Evolutionary conservation across 1,140 invertebrate species (phyloP), one percentile per base, ranked within the genome.

Genomic region (Laupala kohalensis): DNA sequence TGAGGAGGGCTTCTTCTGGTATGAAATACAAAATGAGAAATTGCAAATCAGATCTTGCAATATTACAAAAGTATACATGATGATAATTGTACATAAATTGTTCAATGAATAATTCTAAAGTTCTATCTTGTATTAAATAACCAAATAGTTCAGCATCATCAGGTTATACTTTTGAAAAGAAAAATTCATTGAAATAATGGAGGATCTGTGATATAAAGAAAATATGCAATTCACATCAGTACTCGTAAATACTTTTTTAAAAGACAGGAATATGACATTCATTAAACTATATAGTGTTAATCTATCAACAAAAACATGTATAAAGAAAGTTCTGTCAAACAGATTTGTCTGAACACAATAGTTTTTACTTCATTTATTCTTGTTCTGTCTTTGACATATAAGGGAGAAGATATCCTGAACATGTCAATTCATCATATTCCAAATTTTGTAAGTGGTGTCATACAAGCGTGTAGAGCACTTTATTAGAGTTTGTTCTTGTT

Each of bases 1-100:
- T 23, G 67, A 29, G 67, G 29, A 68, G 28, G 67, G 69, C 37
- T 30, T 70, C 69, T 70, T 70, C 69, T 70, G 69, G 69, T 70
- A 25, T 53, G 53, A 62, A 23, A 62, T 5, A 69, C 28, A 37
- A 19, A 19, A 4, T 12, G 30, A 6, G 29, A 70, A 70, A 68
- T 68, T 29, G 23, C 67, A 29, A 28, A 24, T 3, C 15, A 23
- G 9, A 68, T 24, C 13, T 30, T 27, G 67, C 27, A 29, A 27
- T 29, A 29, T 68, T 68, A 24, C n/a, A 24, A 24, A 37, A 29
- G 29, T 68, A 29, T 29, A 37, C 27, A 27, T 65, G 15, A 37
- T 13, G n/a, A 27, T 37, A 23, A 27, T 6, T 15, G 3, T 19
- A 30, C 6, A n/a, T 5, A 68, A 68, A 68, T 12, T 68, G 3